Evolutionary conservation across 2,888 invertebrate genomes (phyloP), one percentile per base, ranked within the genome.

Genomic region (Therioaphis trifolii): DNA sequence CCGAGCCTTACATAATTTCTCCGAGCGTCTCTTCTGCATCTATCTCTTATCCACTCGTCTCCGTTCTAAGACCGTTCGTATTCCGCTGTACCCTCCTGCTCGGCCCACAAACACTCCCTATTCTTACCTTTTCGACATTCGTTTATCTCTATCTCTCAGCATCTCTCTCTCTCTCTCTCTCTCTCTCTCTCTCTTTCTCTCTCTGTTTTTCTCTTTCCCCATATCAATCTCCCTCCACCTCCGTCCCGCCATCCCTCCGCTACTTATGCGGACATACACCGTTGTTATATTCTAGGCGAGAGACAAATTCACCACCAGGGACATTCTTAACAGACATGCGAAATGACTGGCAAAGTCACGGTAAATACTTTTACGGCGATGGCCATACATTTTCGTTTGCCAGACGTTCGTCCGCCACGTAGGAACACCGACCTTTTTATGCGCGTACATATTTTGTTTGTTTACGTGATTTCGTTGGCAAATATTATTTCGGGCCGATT

Each of bases 331-430:
- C 58, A 29, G 79, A 58, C 71, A 61, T 61, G 43, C 71, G 71
- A 80, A 80, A 80, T 21, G 61, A 46, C 71, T 80, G 61, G 15
- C 29, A 71, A 80, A 80, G 46, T 58, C 71, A 46, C 79, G 71
- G 71, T 80, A 46, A 69, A 80, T 46, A 71, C 58, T 78, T 78
- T 55, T 55, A 52, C 18, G 61, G 27, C 43, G 12, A 27, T 9
- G 7, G 46, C 27, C 1, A 43, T 61, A 46, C 61, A 18, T 76
- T 46, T 52, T 29, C 46, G n/a, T 15, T 35, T 35, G 21, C 27
- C 58, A 11, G 21, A 61, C 55, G 40, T 3, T 1, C 12, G 29
- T 14, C 27, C 61, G 61, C 18, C 24, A 40, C 21, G 18, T 7
- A 12, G 18, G 9, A 12, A 43, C 43, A 27, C 40, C 58, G 24